These are phyloP conservation scores for Heterodera carotae DNA, from an alignment of 1,140 invertebrate genomes.

Conservation along the genomic window DNA sequence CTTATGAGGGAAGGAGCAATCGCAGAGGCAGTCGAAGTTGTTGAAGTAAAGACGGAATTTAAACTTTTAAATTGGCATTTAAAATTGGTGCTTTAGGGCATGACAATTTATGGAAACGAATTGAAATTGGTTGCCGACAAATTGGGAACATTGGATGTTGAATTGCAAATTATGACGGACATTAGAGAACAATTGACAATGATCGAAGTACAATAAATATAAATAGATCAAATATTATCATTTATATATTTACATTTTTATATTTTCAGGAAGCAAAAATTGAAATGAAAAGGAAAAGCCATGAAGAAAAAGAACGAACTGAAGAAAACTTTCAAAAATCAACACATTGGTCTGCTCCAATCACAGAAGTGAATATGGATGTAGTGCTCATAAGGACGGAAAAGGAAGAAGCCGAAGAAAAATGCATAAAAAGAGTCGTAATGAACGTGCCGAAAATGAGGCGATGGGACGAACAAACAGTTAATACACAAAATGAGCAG, in stretches of 20 bases:
- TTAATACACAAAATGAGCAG: background rate
- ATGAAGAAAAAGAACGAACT: background rate
- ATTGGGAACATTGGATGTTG: background rate
- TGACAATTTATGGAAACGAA: background rate
- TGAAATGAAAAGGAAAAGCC: background rate
- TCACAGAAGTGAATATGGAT: background rate
- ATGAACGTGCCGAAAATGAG: conserved; percentile 3
- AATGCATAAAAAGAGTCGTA: background rate
- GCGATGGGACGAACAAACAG: background rate
- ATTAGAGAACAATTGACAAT: background rate
- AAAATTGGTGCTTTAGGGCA: background rate
- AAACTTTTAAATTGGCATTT: background rate
- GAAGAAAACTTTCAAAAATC: background rate
- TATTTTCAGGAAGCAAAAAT: background rate
- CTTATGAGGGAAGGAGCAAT: background rate
- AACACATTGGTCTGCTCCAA: background rate
- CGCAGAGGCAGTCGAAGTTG: background rate
- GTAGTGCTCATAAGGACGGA: background rate
- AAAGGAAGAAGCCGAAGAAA: background rate
- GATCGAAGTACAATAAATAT: background rate
- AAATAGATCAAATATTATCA: background rate
- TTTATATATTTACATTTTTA: background rate
- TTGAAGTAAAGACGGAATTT: background rate
- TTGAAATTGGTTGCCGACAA: background rate
- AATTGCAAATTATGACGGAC: background rate